Evolutionary conservation across 2,888 invertebrate genomes (phyloP).

Genomic region (Lysandra coridon): DNA sequence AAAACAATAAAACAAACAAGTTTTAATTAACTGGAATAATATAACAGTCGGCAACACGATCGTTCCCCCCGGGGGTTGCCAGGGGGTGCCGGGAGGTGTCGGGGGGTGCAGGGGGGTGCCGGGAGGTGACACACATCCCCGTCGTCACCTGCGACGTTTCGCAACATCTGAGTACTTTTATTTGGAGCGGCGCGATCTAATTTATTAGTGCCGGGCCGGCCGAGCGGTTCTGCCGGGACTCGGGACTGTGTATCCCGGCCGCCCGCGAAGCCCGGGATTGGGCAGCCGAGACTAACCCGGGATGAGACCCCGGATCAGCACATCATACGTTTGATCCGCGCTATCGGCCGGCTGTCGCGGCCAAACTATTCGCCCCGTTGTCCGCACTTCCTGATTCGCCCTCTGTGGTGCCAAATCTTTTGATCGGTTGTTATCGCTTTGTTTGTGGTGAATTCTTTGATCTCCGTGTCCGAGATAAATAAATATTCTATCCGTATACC

Average conservation of each 20-base stretch:
- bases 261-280: not conserved
- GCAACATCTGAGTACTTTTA: not conserved
- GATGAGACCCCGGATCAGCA: not conserved
- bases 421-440: not conserved
- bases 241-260: not conserved
- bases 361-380: not conserved
- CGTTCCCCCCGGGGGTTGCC: not conserved
- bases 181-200: not conserved
- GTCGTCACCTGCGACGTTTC: constrained; percentile 19
- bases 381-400: not conserved
- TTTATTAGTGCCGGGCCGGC: constrained; percentile 2
- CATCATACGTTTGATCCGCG: not conserved
- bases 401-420: not conserved
- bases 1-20: constrained; percentile 5
- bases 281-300: not conserved
- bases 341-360: not conserved
- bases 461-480: not conserved
- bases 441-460: not conserved
- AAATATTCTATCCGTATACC: not conserved
- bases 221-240: not conserved
- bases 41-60: not conserved
- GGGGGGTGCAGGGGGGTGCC: not conserved
- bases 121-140: not conserved
- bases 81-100: not conserved
- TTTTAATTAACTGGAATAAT: constrained; percentile 21